Evolutionary conservation across 2,113 vertebrate genomes (phyloP).

Genomic region (Struthio camelus): DNA sequence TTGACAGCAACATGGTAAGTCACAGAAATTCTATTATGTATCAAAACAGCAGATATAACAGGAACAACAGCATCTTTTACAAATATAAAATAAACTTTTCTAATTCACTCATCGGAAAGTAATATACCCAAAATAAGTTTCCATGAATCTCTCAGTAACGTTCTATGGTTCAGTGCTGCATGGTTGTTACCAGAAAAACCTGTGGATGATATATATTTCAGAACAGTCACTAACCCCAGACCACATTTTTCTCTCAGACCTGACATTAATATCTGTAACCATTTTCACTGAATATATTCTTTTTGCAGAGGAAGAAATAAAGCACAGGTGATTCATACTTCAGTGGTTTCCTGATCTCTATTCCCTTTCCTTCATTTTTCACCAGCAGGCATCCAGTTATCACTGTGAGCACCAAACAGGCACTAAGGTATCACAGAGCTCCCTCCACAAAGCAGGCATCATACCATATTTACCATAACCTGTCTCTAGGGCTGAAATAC

Average conservation of each 20-base stretch:
- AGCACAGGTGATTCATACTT: constrained; percentile 10
- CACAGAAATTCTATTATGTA: constrained; percentile 2
- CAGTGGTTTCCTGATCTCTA: neutral
- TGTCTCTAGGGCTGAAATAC: neutral
- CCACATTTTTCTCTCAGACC: neutral
- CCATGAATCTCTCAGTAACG: neutral
- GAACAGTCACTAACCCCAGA: constrained; percentile 26
- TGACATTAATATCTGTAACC: neutral
- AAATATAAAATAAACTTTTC: constrained; percentile 17
- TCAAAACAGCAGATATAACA: constrained; percentile 37
- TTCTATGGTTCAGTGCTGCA: neutral
- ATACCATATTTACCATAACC: neutral
- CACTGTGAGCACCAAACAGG: neutral
- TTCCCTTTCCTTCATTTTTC: neutral
- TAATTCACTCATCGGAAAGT: constrained; percentile 12
- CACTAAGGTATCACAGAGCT: neutral
- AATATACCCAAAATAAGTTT: constrained; percentile 30
- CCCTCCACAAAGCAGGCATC: neutral
- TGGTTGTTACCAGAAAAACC: neutral
- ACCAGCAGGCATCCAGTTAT: constrained; percentile 2
- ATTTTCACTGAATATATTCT: neutral
- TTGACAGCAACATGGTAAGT: neutral
- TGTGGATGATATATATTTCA: constrained; percentile 1
- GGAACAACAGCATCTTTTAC: constrained; percentile 31
- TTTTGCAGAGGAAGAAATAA: neutral